Conservation (phyloP, 2,113 vertebrate genomes). For the Menidia beryllina region DNA sequence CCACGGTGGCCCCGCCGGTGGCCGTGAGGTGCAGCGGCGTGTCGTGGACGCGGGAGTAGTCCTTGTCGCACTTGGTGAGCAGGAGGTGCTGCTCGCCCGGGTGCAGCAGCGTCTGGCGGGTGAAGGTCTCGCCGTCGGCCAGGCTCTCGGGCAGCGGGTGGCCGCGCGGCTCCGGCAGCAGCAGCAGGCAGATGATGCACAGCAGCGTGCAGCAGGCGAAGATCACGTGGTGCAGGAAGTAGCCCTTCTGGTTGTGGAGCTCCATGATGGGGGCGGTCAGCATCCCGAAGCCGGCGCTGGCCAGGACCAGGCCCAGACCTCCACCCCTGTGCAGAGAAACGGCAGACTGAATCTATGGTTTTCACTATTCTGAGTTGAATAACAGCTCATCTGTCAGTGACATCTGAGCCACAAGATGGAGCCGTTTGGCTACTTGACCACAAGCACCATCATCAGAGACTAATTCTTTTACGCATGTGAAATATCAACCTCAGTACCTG, state of each 20-base stretch:
- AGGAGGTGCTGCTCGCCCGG: slow-evolving; percentile 94
- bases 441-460: neutral
- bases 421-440: slow-evolving; percentile 23
- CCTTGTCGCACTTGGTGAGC: slow-evolving; percentile 90
- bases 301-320: slow-evolving; percentile 93
- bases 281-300: slow-evolving; percentile 96
- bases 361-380: no score
- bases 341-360: neutral
- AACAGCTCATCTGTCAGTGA: neutral
- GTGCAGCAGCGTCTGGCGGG: slow-evolving; percentile 89
- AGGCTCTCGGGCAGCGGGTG: slow-evolving; percentile 94
- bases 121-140: slow-evolving; percentile 91
- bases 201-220: slow-evolving; percentile 98
- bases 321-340: slow-evolving; percentile 86
- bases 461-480: neutral
- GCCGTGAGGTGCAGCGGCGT: slow-evolving; percentile 77
- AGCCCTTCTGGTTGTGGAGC: slow-evolving; percentile 99
- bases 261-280: slow-evolving; percentile 97
- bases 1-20: slow-evolving; percentile 74
- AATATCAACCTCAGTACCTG: neutral
- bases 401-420: slow-evolving; percentile 49
- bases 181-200: slow-evolving; percentile 98
- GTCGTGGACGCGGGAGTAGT: slow-evolving; percentile 94
- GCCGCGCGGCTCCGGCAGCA: slow-evolving; percentile 92
- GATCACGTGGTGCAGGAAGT: slow-evolving; percentile 98